Evolutionary conservation across 2,888 invertebrate species (phyloP).

Genomic region (Oegoconia quadripuncta): DNA sequence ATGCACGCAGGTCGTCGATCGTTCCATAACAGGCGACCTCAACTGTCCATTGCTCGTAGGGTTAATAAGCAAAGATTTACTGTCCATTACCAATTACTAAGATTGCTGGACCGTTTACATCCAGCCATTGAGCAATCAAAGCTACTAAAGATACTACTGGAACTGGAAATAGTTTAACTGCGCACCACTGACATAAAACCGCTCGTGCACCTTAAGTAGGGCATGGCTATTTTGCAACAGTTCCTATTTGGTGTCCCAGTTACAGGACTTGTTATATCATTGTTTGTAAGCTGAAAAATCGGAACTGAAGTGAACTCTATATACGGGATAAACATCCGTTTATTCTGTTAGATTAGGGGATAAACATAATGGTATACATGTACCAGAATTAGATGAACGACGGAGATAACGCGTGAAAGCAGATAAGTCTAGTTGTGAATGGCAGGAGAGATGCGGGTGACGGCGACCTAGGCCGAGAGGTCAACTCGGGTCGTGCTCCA

Average conservation of each 20-base stretch:
- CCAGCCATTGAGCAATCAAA: constrained; percentile 23
- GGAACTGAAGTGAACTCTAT: neutral
- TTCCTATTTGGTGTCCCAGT: constrained; percentile 20
- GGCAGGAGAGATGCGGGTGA: constrained; percentile 29
- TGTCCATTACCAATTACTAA: constrained; percentile 41
- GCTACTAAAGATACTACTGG: constrained; percentile 10
- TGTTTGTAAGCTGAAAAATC: constrained; percentile 3
- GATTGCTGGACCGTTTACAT: constrained; percentile 33
- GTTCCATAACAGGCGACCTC: neutral
- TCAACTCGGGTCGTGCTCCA: constrained; percentile 59
- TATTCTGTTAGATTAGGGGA: neutral
- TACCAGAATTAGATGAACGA: constrained; percentile 30
- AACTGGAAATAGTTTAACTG: constrained; percentile 24
- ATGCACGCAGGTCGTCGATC: constrained; percentile 16
- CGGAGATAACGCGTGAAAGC: constrained; percentile 27
- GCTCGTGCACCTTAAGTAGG: constrained; percentile 16
- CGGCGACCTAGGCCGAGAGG: constrained; percentile 63
- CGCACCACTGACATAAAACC: constrained; percentile 16
- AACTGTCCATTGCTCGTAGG: neutral
- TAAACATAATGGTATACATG: constrained; percentile 20
- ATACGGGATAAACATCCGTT: neutral
- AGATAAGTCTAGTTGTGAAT: constrained; percentile 25
- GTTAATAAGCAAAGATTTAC: constrained; percentile 41
- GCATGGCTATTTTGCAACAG: constrained; percentile 18
- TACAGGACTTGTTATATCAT: constrained; percentile 2